Conservation (phyloP, 2,797 vertebrate genomes). For the Pantherophis vulpinus region DNA sequence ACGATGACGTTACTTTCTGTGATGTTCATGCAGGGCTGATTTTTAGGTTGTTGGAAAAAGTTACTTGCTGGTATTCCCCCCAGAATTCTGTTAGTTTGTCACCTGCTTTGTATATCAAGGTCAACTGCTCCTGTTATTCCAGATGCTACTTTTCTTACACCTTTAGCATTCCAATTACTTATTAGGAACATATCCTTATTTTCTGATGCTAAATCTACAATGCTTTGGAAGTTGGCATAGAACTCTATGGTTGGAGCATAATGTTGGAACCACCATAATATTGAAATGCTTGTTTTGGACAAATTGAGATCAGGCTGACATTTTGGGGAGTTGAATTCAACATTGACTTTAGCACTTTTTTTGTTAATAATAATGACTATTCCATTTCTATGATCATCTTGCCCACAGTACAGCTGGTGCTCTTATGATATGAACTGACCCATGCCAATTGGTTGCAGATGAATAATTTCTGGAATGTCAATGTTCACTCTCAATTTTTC, state of each 20-base stretch:
- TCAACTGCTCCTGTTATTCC: neutral
- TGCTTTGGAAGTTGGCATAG: neutral
- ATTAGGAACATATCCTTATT: neutral
- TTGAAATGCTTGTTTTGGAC: neutral
- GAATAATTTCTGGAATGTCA: neutral
- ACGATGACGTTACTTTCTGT: neutral
- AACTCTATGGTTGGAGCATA: neutral
- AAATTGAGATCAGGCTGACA: neutral
- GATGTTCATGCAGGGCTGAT: neutral
- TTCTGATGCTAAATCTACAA: neutral
- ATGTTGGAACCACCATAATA: neutral
- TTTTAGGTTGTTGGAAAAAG: neutral
- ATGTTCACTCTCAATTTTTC: neutral
- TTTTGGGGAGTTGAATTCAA: neutral
- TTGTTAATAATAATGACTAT: neutral
- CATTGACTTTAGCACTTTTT: neutral
- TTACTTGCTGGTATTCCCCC: neutral
- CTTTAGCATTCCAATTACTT: neutral
- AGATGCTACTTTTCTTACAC: neutral
- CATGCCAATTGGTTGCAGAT: neutral
- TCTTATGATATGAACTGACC: neutral
- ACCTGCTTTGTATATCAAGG: neutral
- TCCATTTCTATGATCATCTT: neutral
- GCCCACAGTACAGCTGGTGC: neutral
- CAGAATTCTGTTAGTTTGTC: neutral